Percentiles rank a stretch among this genome's conserved stretches.
Conservation (phyloP, 2,888 invertebrate species). For the Lissocephala sabroskyi region DNA sequence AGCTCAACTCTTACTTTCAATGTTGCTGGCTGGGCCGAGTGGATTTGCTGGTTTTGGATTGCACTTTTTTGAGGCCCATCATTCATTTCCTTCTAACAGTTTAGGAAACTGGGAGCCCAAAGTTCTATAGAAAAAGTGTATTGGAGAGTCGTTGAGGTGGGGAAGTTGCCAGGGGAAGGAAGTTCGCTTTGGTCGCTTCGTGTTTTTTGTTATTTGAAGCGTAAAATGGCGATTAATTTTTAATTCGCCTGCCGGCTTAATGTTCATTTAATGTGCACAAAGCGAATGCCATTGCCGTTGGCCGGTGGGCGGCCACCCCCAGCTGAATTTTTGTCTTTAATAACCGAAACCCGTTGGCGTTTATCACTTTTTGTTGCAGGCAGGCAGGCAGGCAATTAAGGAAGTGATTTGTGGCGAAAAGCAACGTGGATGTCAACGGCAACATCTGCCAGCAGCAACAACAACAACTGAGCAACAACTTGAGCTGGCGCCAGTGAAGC, state of each 20-base stretch:
- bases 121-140: no score
- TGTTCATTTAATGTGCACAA: slow-evolving; percentile 45
- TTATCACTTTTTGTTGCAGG: slow-evolving; percentile 35
- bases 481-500: slow-evolving; percentile 30
- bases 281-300: no score
- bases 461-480: slow-evolving; percentile 26
- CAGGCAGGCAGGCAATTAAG: slow-evolving; percentile 66
- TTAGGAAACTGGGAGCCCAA: no score
- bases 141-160: no score
- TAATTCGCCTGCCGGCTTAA: slow-evolving; percentile 51
- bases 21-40: slow-evolving; percentile 21
- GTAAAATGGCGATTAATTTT: slow-evolving; percentile 50
- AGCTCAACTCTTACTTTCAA: slow-evolving; percentile 61
- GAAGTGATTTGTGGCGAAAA: slow-evolving; percentile 55
- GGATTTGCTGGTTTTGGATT: no score
- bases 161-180: slow-evolving; percentile 13
- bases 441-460: no score
- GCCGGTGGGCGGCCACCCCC: slow-evolving; percentile 5
- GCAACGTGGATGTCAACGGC: slow-evolving; percentile 16
- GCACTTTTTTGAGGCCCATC: no score
- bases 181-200: no score
- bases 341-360: slow-evolving; percentile 27
- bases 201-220: slow-evolving; percentile 8
- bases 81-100: slow-evolving; percentile 67
- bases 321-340: slow-evolving; percentile 3